Base-by-base conservation (phyloP, 2,113 vertebrate species). In the Prinia subflava region DNA sequence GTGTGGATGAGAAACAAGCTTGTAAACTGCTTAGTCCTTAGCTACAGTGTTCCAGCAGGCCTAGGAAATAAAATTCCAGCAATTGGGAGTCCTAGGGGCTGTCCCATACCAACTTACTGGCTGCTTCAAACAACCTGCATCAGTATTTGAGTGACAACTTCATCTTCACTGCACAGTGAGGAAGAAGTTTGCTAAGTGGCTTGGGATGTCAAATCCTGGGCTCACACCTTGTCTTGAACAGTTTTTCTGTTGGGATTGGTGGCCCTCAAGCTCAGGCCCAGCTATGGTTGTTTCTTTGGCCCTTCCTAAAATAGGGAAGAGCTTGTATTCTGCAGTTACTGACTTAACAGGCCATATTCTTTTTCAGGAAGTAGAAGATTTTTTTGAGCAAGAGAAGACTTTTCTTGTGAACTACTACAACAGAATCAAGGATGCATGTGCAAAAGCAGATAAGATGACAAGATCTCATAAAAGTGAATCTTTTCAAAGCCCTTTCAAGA, bases 351-450 rank as follows among this genome's bases (percentile, higher is more conserved):
- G 31, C 68, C 49, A 19, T 92, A 17, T 23, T 49, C 56, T 87
- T 47, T 89, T 96, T 78, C 97, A 99, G 99, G 99, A 99, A 94
- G 99, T 99, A 9, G 99, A 99, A 98, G 99, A 99, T 56, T 99
- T 99, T 97, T 99, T 99, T 97, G 99, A 99, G 90, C 99, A 99
- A 97, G 99, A 99, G 97, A 99, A 99, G 97, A 99, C 97, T 44
- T 99, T 99, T 93, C 98, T 99, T 81, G 97, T 99, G 33, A 99
- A 99, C 97, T 99, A 99, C 97, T 99, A 98, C 93, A 98, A 97
- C 97, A 99, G 98, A 95, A 99, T 99, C 95, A 99, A 99, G 98
- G 99, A 99, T 92, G 98, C 99, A 24, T 99, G 99, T 95, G 97
- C 97, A 94, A 99, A 99, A 98, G 98, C 99, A 69, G 99, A 99